A percentile compares a stretch with the other conserved stretches of the same genome.
These are phyloP conservation scores for Eumerus sabulonum DNA, from an alignment of 2,888 invertebrate species.

Conservation along the genomic window DNA sequence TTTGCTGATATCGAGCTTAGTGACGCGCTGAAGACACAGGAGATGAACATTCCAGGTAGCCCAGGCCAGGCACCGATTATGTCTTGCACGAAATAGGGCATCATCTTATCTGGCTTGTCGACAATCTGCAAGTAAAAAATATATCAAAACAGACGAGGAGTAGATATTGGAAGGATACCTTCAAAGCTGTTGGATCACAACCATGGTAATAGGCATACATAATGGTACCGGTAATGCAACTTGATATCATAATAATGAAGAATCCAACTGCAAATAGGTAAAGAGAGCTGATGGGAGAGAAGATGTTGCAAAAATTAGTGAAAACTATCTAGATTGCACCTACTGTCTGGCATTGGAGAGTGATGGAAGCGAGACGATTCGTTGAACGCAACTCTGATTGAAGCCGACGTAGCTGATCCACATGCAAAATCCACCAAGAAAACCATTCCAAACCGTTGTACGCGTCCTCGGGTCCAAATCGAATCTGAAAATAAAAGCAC, in stretches of 20 bases:
- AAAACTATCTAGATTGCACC: constrained; percentile 72
- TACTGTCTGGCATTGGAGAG: constrained; percentile 81
- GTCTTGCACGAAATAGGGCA: constrained; percentile 80
- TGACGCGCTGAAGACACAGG: constrained; percentile 81
- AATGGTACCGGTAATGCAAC: constrained; percentile 81
- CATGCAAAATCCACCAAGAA: constrained; percentile 81
- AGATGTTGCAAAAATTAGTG: neutral
- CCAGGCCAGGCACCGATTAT: constrained; percentile 78
- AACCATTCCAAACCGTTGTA: constrained; percentile 83
- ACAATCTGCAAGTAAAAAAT: constrained; percentile 73
- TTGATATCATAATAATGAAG: constrained; percentile 79
- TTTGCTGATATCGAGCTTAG: constrained; percentile 77
- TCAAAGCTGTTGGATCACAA: constrained; percentile 80
- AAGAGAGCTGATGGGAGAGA: constrained; percentile 77
- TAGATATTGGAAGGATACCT: constrained; percentile 35
- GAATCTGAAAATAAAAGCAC: constrained; percentile 79
- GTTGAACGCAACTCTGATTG: constrained; percentile 87
- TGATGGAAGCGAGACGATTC: constrained; percentile 83
- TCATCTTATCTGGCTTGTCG: constrained; percentile 75
- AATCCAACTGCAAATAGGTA: constrained; percentile 80
- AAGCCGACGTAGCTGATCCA: constrained; percentile 84
- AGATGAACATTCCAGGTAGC: constrained; percentile 81
- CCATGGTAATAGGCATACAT: constrained; percentile 80
- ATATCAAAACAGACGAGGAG: too few relatives aligned
- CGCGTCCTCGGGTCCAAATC: constrained; percentile 82